Evolutionary conservation across 2,888 invertebrate genomes (phyloP), one percentile per base, ranked within the genome.

Genomic region (Dicyrtoma fusca): DNA sequence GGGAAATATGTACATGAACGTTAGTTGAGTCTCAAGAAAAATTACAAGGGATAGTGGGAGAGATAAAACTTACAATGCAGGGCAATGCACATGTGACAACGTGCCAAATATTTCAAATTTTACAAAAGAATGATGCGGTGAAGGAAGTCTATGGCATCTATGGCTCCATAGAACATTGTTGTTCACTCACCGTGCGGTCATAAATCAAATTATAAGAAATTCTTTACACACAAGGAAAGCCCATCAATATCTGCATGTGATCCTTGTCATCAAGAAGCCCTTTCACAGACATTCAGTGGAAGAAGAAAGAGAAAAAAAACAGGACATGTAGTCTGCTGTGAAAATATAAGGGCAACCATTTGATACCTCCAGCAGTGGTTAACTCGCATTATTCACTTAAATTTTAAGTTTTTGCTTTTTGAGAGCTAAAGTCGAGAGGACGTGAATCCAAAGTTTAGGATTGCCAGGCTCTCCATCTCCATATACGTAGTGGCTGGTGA

Each of bases 151-250:
- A 51, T n/a, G n/a, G n/a, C n/a, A n/a, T n/a, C n/a, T n/a, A n/a
- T 42, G 44, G 42, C 42, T 26, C 19, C 61, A 3, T 42, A 13
- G 26, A 57, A 23, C 25, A 49, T 53, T 65, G 51, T 26, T 65
- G 51, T 51, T 65, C 51, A 65, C 51, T 51, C 65, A 51, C 65
- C 57, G 26, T 68, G 44, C 25, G 23, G 25, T 10, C 57, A 45
- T 68, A 68, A 68, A 68, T 68, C 68, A 68, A 68, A 68, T 68
- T 57, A 65, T 17, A 65, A 26, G 23, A 53, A 44, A 55, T 44
- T 42, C 66, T 66, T 66, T 42, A 25, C 53, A 42, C 4, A 55
- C 21, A 55, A 44, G 47, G 26, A 55, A 68, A 57, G 34, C 44
- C 44, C 59, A 59, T 68, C 68, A 68, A 68, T 68, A 68, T 68